These are phyloP conservation scores for Mallotus villosus DNA, from an alignment of 2,797 vertebrate genomes.

Conservation along the genomic window DNA sequence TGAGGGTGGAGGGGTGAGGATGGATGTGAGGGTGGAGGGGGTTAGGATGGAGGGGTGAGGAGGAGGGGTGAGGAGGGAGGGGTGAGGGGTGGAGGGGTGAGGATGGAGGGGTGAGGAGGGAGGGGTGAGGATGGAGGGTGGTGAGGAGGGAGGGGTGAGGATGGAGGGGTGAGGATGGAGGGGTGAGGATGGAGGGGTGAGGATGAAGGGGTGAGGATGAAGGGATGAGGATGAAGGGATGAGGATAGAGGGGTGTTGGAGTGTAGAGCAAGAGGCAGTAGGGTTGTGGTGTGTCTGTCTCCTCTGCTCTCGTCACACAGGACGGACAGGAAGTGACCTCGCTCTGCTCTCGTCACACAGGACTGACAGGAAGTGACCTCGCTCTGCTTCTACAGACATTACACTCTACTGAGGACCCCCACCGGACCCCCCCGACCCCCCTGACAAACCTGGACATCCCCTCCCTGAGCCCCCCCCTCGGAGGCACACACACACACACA, in stretches of 20 bases:
- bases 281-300: no score
- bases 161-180: neutral
- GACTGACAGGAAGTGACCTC: constrained; percentile 24
- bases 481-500: neutral
- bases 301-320: constrained; percentile 4
- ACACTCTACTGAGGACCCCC: constrained; percentile 30
- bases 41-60: neutral
- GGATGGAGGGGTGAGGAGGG: neutral
- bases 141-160: neutral
- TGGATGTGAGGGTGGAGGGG: neutral
- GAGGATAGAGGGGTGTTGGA: neutral
- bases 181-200: neutral
- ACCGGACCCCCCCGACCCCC: constrained; percentile 4
- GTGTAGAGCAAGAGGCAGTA: neutral
- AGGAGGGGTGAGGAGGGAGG: neutral
- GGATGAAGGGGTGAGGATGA: no score
- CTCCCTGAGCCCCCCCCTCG: neutral
- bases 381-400: constrained; percentile 34
- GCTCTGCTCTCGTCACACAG: constrained; percentile 21
- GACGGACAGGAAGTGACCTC: constrained; percentile 23
- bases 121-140: no score
- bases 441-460: constrained; percentile 30
- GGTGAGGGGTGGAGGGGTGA: constrained; percentile 7
- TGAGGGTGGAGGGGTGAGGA: neutral
- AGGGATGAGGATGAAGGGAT: constrained; percentile 4